These are phyloP conservation scores for Lacanobia oleracea DNA, from an alignment of 2,888 invertebrate genomes.

Conservation along the genomic window DNA sequence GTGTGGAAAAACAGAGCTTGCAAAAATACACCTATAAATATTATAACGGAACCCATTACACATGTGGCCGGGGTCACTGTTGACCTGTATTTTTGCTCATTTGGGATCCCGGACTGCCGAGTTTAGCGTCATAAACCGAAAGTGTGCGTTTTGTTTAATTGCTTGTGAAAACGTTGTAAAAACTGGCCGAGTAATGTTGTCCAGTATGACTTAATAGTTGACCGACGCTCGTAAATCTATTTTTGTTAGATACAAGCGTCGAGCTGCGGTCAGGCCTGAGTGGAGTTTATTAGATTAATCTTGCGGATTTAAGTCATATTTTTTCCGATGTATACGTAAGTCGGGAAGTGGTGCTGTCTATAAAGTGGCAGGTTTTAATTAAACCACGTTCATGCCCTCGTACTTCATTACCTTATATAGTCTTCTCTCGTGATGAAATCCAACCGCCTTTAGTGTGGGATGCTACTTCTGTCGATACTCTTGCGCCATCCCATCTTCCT, in stretches of 20 bases:
- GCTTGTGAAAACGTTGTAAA: constrained; percentile 67
- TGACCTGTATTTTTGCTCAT: constrained; percentile 60
- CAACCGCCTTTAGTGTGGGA: too few relatives aligned
- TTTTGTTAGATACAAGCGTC: constrained; percentile 37
- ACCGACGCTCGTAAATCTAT: constrained; percentile 54
- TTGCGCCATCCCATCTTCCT: too few relatives aligned
- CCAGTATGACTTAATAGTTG: constrained; percentile 56
- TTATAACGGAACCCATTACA: constrained; percentile 57
- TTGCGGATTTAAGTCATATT: constrained; percentile 25
- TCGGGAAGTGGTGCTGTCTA: not conserved
- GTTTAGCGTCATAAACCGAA: constrained; percentile 62
- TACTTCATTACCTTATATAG: too few relatives aligned
- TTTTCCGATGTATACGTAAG: constrained; percentile 7
- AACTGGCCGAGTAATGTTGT: constrained; percentile 47
- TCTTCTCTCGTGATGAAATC: too few relatives aligned
- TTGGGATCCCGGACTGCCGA: constrained; percentile 47
- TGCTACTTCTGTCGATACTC: too few relatives aligned
- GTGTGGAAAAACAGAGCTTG: constrained; percentile 44
- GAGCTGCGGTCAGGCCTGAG: constrained; percentile 31
- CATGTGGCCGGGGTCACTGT: constrained; percentile 48
- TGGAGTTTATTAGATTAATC: constrained; percentile 25
- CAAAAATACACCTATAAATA: constrained; percentile 61
- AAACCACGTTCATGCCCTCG: not conserved
- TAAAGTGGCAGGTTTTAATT: constrained; percentile 13
- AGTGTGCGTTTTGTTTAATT: constrained; percentile 73